A percentile compares a stretch with the other conserved stretches of the same genome.
phyloP scores from a whole-genome alignment of 2,113 vertebrate species.

The Ornithorhynchus anatinus region DNA sequence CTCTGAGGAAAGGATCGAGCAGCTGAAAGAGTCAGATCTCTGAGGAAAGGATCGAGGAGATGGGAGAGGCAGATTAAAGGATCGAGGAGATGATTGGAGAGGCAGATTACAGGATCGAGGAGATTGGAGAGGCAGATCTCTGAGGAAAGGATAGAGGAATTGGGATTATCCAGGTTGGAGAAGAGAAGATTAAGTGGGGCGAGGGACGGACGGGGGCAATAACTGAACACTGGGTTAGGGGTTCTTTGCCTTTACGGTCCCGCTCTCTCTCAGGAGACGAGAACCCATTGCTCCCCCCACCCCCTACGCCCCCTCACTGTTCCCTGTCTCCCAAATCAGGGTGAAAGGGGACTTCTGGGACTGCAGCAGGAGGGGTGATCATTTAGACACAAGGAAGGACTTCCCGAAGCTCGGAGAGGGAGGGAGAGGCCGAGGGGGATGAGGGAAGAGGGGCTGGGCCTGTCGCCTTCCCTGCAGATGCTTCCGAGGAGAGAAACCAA shows the following conservation, averaged over 20 bases:
- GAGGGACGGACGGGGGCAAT: no score
- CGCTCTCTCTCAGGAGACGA: no score
- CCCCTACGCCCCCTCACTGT: not conserved
- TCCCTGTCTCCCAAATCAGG: no score
- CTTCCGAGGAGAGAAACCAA: conserved; percentile 21
- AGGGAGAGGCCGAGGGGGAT: not conserved
- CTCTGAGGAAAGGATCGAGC: no score
- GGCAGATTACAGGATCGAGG: not conserved
- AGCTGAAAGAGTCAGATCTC: no score
- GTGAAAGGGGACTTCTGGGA: not conserved
- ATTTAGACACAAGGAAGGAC: conserved; percentile 21
- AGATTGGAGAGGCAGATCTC: no score
- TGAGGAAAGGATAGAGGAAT: no score
- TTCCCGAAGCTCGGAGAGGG: not conserved
- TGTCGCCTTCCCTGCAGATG: conserved; percentile 6
- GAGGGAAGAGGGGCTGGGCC: conserved; percentile 12
- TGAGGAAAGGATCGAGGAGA: not conserved
- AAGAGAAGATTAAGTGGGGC: not conserved
- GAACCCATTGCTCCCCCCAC: not conserved
- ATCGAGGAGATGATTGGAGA: not conserved
- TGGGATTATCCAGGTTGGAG: no score
- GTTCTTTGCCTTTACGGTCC: no score
- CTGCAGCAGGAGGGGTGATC: conserved; percentile 36
- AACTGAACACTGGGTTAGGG: no score
- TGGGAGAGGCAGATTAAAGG: not conserved